Evolutionary conservation across 2,888 invertebrate genomes (phyloP).

Genomic region (Aleiodes leptofemur): DNA sequence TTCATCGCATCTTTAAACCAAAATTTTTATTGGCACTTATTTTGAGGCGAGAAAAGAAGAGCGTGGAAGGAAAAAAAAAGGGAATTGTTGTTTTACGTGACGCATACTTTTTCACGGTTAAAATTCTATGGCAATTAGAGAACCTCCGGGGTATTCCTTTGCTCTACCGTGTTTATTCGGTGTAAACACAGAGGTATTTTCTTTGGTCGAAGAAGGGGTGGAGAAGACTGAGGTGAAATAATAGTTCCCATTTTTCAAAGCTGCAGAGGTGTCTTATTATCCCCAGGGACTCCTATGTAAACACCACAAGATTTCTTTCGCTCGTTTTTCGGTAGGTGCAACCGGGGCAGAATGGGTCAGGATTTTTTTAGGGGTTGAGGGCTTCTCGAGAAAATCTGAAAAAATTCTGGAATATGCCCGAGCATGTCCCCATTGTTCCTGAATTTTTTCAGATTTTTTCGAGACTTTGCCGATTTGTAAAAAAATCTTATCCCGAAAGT

Average conservation of each 20-base stretch:
- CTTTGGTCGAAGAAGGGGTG: constrained; percentile 45
- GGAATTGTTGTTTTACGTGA: constrained; percentile 29
- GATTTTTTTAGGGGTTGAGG: too few species aligned
- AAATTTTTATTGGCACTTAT: too few species aligned
- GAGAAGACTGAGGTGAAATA: constrained; percentile 32
- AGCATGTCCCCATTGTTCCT: too few species aligned
- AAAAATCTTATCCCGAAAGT: too few species aligned
- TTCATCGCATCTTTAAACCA: too few species aligned
- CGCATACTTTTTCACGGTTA: neutral
- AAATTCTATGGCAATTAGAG: constrained; percentile 43
- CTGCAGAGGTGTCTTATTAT: constrained; percentile 44
- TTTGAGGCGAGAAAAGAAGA: neutral
- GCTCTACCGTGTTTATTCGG: constrained; percentile 58
- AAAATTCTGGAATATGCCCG: too few species aligned
- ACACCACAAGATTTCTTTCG: constrained; percentile 56
- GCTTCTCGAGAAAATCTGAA: too few species aligned
- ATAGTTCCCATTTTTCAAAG: constrained; percentile 10
- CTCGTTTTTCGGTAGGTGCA: constrained; percentile 42
- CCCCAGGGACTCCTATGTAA: constrained; percentile 54
- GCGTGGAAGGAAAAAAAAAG: neutral
- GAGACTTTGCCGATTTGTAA: too few species aligned
- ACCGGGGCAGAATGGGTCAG: too few species aligned
- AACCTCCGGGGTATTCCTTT: constrained; percentile 13
- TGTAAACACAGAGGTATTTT: constrained; percentile 60
- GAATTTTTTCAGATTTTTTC: too few species aligned